Conservation (phyloP, 2,113 vertebrate genomes). For the Ornithorhynchus anatinus region DNA sequence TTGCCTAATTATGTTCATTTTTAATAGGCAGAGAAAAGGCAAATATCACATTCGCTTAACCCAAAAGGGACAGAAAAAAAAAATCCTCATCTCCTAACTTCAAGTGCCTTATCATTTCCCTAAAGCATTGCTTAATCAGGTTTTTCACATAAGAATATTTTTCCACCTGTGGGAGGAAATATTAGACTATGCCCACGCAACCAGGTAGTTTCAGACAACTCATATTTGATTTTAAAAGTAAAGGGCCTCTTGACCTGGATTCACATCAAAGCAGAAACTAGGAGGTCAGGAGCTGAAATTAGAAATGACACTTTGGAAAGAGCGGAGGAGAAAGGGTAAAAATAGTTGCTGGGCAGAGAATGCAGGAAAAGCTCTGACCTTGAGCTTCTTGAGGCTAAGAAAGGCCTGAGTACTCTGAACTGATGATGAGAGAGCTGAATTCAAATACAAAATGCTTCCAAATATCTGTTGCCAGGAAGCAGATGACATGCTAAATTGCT, state of each 20-base stretch:
- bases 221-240: slow-evolving; percentile 42
- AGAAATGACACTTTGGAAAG: slow-evolving; percentile 49
- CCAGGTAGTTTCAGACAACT: not conserved
- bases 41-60: too few relatives aligned
- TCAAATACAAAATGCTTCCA: slow-evolving; percentile 69
- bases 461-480: slow-evolving; percentile 79
- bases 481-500: slow-evolving; percentile 81
- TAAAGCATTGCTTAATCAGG: too few relatives aligned
- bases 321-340: slow-evolving; percentile 42
- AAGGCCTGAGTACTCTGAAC: slow-evolving; percentile 35
- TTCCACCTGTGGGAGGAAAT: not conserved
- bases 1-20: too few relatives aligned
- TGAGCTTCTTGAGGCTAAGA: slow-evolving; percentile 56
- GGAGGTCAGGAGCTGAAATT: slow-evolving; percentile 43
- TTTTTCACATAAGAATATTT: too few relatives aligned
- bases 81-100: too few relatives aligned
- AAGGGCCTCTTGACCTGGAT: slow-evolving; percentile 32
- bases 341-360: slow-evolving; percentile 46
- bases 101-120: too few relatives aligned
- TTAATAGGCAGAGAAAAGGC: too few relatives aligned
- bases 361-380: slow-evolving; percentile 64
- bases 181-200: slow-evolving; percentile 1
- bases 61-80: too few relatives aligned
- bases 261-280: slow-evolving; percentile 45
- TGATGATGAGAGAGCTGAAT: slow-evolving; percentile 67